These are phyloP conservation scores for Emydocephalus ijimae DNA, from an alignment of 2,113 vertebrate genomes.

Conservation along the genomic window DNA sequence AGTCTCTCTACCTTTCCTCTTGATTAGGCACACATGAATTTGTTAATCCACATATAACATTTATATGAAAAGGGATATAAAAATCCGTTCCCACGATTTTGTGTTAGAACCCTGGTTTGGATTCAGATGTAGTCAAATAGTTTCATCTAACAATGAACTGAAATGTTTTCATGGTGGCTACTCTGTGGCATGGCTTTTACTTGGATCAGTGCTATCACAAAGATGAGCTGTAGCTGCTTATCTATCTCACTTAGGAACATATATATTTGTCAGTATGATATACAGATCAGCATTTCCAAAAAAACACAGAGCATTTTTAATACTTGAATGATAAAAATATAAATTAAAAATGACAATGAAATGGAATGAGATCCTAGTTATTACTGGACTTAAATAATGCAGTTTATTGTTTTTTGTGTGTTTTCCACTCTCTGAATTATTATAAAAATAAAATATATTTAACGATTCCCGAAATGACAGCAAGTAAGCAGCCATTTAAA, in stretches of 20 bases:
- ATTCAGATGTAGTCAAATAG: background rate
- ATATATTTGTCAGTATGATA: background rate
- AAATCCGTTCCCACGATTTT: too few species aligned
- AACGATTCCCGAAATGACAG: slow-evolving; percentile 70
- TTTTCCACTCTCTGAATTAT: slow-evolving; percentile 64
- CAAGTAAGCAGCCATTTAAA: slow-evolving; percentile 76
- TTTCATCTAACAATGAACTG: background rate
- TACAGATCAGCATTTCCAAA: background rate
- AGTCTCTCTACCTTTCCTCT: background rate
- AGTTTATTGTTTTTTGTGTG: slow-evolving; percentile 64
- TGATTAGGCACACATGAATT: background rate
- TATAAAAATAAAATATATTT: slow-evolving; percentile 67
- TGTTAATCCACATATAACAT: background rate
- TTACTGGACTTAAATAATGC: slow-evolving; percentile 45
- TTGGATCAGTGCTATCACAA: background rate
- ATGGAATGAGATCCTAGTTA: background rate
- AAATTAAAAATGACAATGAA: background rate
- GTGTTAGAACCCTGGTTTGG: background rate
- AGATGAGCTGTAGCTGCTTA: background rate
- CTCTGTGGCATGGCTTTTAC: too few species aligned
- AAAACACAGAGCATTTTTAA: background rate
- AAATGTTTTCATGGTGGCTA: background rate
- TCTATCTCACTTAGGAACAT: background rate
- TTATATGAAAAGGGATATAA: background rate
- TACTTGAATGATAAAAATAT: background rate